Conservation (phyloP, 2,888 invertebrate species). For the Steromphala cineraria region DNA sequence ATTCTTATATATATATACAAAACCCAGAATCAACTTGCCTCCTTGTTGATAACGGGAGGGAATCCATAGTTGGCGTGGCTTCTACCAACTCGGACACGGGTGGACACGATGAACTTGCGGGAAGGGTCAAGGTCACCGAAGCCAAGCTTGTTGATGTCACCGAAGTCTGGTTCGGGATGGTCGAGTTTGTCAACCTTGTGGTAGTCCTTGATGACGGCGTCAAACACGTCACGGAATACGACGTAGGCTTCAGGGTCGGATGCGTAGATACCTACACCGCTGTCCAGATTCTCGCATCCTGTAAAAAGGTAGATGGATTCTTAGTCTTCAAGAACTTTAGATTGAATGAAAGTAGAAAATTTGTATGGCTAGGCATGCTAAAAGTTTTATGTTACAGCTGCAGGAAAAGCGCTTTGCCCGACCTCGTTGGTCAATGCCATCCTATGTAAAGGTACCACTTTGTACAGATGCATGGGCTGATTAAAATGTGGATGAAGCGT, state of each 20-base stretch:
- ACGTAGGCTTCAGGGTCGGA: slow-evolving; percentile 97
- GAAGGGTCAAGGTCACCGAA: slow-evolving; percentile 74
- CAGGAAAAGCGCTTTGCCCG: too few species aligned
- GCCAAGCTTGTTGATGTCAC: slow-evolving; percentile 88
- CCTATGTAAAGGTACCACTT: too few species aligned
- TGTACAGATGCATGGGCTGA: too few species aligned
- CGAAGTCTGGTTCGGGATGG: slow-evolving; percentile 92
- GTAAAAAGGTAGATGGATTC: neutral
- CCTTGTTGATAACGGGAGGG: slow-evolving; percentile 84
- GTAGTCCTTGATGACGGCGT: slow-evolving; percentile 89
- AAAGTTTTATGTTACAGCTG: too few species aligned
- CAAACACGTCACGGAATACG: slow-evolving; percentile 92
- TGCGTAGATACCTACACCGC: slow-evolving; percentile 87
- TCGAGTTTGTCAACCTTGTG: slow-evolving; percentile 77
- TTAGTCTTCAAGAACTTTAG: neutral
- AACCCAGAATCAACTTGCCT: slow-evolving; percentile 28
- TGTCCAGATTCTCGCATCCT: slow-evolving; percentile 48
- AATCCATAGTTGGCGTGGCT: slow-evolving; percentile 56
- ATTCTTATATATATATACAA: too few species aligned
- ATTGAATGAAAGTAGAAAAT: too few species aligned
- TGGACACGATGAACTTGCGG: slow-evolving; percentile 52
- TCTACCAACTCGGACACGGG: slow-evolving; percentile 60
- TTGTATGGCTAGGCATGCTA: too few species aligned
- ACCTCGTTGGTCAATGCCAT: too few species aligned
- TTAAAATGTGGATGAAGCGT: too few species aligned